phyloP scores from a whole-genome alignment of 2,113 vertebrate genomes.

The Suncus etruscus region DNA sequence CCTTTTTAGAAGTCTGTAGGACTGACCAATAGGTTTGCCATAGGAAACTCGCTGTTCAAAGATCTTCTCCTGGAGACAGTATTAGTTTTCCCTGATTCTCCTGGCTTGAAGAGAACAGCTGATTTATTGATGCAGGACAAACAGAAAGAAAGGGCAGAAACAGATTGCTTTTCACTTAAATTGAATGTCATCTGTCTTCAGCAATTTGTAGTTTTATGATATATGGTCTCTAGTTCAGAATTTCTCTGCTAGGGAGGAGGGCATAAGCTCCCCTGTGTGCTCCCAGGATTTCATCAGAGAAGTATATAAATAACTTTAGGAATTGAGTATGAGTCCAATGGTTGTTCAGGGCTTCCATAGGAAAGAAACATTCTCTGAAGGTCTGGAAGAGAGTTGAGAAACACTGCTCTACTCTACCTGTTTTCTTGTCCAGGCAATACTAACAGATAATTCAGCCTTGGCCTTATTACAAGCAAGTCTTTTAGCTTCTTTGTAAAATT shows the following conservation, averaged over 20 bases:
- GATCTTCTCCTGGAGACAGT: not conserved
- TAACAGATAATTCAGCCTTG: not conserved
- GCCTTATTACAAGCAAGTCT: not conserved
- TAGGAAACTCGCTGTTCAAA: too few relatives aligned
- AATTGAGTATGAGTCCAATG: too few relatives aligned
- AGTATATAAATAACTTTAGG: too few relatives aligned
- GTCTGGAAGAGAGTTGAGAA: too few relatives aligned
- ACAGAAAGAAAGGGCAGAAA: constrained; percentile 20
- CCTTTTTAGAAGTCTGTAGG: constrained; percentile 31
- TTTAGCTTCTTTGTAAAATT: constrained; percentile 35
- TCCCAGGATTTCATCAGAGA: too few relatives aligned
- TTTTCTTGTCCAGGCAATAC: too few relatives aligned
- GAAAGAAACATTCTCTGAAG: too few relatives aligned
- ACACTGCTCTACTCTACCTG: too few relatives aligned
- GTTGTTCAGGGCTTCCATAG: too few relatives aligned
- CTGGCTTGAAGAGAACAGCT: not conserved
- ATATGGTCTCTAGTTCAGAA: not conserved
- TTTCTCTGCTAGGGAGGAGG: too few relatives aligned
- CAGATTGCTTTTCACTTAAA: constrained; percentile 13
- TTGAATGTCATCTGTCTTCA: not conserved
- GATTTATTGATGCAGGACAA: not conserved
- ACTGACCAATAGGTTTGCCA: not conserved
- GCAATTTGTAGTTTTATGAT: not conserved
- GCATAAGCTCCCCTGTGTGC: too few relatives aligned
- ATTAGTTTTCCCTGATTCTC: not conserved